Evolutionary conservation across 2,888 invertebrate species (phyloP), one percentile per base, ranked within the genome.

Genomic region (Leptinotarsa tumamoca): DNA sequence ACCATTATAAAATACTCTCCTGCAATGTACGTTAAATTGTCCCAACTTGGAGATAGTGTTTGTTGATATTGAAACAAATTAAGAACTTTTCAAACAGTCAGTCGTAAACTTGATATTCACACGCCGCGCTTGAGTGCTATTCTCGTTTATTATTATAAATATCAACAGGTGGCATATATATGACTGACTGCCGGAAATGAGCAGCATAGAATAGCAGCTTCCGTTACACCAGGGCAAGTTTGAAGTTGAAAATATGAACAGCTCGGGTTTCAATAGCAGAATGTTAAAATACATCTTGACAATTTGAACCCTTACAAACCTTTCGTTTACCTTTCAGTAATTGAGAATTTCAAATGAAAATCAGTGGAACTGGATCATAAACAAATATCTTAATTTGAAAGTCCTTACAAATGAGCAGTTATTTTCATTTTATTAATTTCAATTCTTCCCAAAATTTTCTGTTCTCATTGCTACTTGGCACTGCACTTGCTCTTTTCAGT

Each of bases 111-210:
- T 61, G 58, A 71, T 71, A 71, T 63, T 71, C 50, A 71, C 17
- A 63, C 63, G 18, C 63, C 23, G 23, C 23, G 71, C 50, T 21
- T 49, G 51, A 18, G 61, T 17, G 23, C 23, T 63, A 58, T 71
- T 50, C 50, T 13, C 63, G 33, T 18, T 21, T 63, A 71, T 61
- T 61, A 71, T 71, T 27, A 63, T 71, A 71, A 71, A 71, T 71
- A 71, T 71, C 71, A 71, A 71, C 71, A 71, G 71, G 71, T 71
- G 71, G 71, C 63, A 63, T 68, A 49, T 58, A 58, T 71, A 71
- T 63, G 63, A 61, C 49, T 18, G 58, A 0, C 21, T 2, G 21
- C 18, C n/a, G 58, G 58, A 58, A 58, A 58, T 3, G 14, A 18
- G 58, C n/a, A 58, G n/a, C 13, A 18, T 58, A 52, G 18, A 58